Base-by-base conservation (phyloP, 2,113 vertebrate species). In the Butorides virescens region DNA sequence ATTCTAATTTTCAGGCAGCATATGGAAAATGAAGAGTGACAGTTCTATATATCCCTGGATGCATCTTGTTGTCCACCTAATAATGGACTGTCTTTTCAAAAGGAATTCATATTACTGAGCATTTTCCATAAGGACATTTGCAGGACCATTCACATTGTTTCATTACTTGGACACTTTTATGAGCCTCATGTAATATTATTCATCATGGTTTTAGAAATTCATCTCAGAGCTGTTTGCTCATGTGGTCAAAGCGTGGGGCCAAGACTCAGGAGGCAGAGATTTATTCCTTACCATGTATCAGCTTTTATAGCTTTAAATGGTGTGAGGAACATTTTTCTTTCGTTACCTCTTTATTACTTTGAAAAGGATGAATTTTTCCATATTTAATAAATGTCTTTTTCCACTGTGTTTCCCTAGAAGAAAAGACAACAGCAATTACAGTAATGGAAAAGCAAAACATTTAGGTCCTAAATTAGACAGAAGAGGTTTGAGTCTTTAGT, bases 221-320 rank as follows among this genome's bases (percentile, higher is more conserved):
- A 32, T 50, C n/a, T 88, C 59, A 36, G 67, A 90, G 19, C 10
- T 71, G 5, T 62, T 83, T 80, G 11, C 17, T 67, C 10, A 7
- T 12, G 16, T 63, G 55, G 18, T 55, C n/a, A 74, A 70, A 92
- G 12, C 32, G 58, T 0, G 0, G 13, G 11, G 42, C 8, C n/a
- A 80, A 80, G 63, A 30, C 4, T 47, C 36, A 30, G 18, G 50
- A 90, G 19, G 36, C 2, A 21, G 0, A 30, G 20, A 56, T 76
- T 80, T 76, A 47, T 27, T 79, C 12, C 27, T 90, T 44, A 15
- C 6, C 5, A 7, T 36, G 36, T 11, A 55, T 39, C 10, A 74
- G 14, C 12, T 93, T 70, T 79, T 50, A 37, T 36, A 50, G 21
- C 18, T 81, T 93, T 77, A 67, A 84, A 62, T n/a, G 0, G 10